phyloP scores from a whole-genome alignment of 2,797 vertebrate species.

The Tokudaia muenninki region DNA sequence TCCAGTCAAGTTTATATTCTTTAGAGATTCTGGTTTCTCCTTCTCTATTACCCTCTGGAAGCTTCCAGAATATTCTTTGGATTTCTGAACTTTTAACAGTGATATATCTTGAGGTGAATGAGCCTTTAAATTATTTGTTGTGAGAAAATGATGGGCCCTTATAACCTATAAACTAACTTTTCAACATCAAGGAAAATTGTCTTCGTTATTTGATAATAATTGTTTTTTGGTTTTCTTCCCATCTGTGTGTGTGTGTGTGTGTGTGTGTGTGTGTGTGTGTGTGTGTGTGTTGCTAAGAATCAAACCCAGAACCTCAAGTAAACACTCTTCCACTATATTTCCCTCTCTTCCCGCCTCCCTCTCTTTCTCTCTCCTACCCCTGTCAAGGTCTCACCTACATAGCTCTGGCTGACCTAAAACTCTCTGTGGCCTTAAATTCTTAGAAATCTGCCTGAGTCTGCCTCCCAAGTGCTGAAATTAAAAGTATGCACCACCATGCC shows the following conservation, averaged over 20 bases:
- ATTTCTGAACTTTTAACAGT: conserved; percentile 31
- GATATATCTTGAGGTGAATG: background rate
- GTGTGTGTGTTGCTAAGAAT: background rate
- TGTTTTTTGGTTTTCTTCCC: background rate
- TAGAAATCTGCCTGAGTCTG: background rate
- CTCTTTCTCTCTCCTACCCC: background rate
- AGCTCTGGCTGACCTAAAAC: background rate
- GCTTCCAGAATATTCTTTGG: background rate
- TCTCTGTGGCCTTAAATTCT: background rate
- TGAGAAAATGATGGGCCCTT: background rate
- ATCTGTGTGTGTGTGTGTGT: background rate
- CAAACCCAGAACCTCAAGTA: too few species aligned
- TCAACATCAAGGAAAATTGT: background rate
- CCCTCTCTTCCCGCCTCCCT: background rate
- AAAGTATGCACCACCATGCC: background rate
- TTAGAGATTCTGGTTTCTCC: background rate
- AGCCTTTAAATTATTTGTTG: background rate
- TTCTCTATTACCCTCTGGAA: background rate
- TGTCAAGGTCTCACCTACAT: background rate
- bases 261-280: background rate
- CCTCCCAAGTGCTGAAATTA: background rate
- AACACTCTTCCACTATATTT: background rate
- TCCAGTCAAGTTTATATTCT: background rate
- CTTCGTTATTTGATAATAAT: background rate
- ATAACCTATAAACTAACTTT: background rate